phyloP scores from a whole-genome alignment of 2,113 vertebrate species.

The Cygnus buccinator region DNA sequence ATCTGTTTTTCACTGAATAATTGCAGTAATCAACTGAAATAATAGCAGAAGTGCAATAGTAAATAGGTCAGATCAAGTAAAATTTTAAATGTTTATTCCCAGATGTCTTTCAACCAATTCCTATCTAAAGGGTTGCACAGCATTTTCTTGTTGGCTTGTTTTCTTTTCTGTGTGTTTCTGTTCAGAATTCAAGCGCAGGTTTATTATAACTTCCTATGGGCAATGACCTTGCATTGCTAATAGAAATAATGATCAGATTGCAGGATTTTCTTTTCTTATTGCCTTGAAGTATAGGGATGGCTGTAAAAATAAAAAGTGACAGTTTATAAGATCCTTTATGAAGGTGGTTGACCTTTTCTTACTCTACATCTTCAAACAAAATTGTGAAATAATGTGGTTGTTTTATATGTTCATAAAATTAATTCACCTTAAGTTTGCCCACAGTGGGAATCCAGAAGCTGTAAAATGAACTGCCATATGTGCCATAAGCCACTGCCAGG shows the following conservation, averaged over 20 bases:
- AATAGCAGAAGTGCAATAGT: background rate
- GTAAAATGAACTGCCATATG: background rate
- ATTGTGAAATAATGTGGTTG: background rate
- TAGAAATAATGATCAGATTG: background rate
- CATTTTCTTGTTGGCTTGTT: slow-evolving; percentile 19
- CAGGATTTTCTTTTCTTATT: background rate
- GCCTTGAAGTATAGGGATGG: background rate
- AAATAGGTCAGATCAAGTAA: slow-evolving; percentile 48
- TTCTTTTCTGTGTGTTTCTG: background rate
- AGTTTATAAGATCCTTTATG: background rate
- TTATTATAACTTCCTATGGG: background rate
- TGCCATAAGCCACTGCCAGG: slow-evolving; percentile 4
- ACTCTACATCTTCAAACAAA: background rate
- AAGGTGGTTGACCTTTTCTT: background rate
- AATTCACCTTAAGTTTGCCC: background rate
- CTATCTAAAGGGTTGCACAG: background rate
- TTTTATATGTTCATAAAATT: background rate
- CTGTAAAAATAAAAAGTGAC: background rate
- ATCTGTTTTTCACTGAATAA: slow-evolving; percentile 30
- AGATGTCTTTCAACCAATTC: background rate
- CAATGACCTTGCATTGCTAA: slow-evolving; percentile 4
- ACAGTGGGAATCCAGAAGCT: background rate
- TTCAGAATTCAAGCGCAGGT: background rate
- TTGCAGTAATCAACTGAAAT: slow-evolving; percentile 32
- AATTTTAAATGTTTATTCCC: background rate